Conservation (phyloP, 2,888 invertebrate genomes). For the Conus canariensis region DNA sequence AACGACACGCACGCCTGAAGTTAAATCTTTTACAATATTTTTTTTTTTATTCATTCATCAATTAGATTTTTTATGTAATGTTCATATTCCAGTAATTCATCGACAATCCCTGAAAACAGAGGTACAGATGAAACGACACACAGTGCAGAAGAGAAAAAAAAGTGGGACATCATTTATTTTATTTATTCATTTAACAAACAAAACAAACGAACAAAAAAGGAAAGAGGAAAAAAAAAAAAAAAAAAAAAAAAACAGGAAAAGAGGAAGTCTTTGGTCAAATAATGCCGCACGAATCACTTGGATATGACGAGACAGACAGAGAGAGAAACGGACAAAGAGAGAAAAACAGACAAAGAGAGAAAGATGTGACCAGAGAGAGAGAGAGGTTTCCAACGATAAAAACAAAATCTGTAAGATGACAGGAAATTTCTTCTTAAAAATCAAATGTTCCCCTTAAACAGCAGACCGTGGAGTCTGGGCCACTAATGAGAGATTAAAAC, state of each 20-base stretch:
- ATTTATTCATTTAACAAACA: neutral
- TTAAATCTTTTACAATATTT: neutral
- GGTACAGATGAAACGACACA: conserved; percentile 15
- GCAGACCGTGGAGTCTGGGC: no score
- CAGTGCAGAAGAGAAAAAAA: neutral
- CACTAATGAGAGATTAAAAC: no score
- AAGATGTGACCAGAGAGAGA: no score
- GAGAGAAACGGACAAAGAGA: neutral
- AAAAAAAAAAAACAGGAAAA: neutral
- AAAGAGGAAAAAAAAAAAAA: neutral
- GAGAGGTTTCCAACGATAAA: no score
- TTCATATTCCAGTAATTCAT: conserved; percentile 30
- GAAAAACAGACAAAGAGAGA: no score
- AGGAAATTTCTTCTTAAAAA: no score
- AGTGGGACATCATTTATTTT: neutral
- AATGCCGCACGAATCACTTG: neutral
- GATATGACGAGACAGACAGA: neutral
- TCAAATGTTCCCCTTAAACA: no score
- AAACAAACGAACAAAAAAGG: neutral
- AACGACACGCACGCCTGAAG: neutral
- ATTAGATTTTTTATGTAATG: conserved; percentile 15
- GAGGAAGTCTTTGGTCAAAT: neutral
- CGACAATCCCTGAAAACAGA: conserved; percentile 38
- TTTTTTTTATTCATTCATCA: conserved; percentile 32
- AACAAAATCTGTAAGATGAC: no score